Evolutionary conservation across 2,113 vertebrate genomes (phyloP), one percentile per base, ranked within the genome.

Genomic region (Desmodus rotundus): DNA sequence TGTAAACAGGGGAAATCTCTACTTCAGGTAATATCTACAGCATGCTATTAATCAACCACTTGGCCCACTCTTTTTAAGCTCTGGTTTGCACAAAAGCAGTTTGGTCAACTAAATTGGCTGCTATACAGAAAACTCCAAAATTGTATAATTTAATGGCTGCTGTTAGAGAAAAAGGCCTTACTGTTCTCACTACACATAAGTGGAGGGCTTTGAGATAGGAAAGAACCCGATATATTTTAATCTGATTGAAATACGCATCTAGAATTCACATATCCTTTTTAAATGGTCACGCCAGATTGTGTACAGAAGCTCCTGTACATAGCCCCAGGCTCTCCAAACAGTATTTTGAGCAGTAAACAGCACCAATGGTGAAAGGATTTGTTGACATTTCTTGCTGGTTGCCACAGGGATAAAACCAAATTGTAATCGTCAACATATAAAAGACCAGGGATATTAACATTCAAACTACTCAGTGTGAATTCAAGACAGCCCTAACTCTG

Each of bases 101-200:
- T 91, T 86, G 38, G 74, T 96, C 36, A 86, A 78, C 93, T 88
- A 96, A 80, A 90, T 78, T 94, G 28, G 3, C 54, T 87, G 74
- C 20, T n/a, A 50, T 20, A 8, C 22, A n/a, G 33, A 87, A 63
- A 97, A 85, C 58, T 56, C 17, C 56, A 61, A 54, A 88, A 17
- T 45, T 77, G 31, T 67, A 61, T 68, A 85, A 61, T 67, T 92
- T 43, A 87, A 22, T 58, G 33, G 16, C 22, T 90, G 33, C 16
- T 91, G 28, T 67, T 82, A 54, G 73, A 93, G 87, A 54, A 70
- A 63, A 89, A 72, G 4, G 3, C 7, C 7, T 91, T 11, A 3
- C 11, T 87, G 38, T 50, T 73, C 22, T 24, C 7, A 58, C 33
- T 43, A 86, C 31, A 70, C 50, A 2, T 68, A 88, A 78, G 33